Evolutionary conservation across 2,797 vertebrate genomes (phyloP), one percentile per base, ranked within the genome.

Genomic region (Pangasius djambal): DNA sequence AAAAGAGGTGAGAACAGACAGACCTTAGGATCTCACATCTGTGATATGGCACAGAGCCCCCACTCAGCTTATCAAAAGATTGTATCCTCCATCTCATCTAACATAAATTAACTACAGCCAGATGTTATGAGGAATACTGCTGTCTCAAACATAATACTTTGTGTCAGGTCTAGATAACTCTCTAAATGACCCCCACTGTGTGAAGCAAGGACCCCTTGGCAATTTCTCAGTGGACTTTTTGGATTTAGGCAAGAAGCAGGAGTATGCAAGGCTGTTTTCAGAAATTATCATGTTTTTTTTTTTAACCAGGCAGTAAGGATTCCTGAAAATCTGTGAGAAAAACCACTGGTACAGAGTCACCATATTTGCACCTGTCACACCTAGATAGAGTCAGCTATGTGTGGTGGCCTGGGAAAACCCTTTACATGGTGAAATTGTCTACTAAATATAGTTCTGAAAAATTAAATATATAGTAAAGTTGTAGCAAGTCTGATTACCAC

Each of bases 1-100:
- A 48, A 65, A 86, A 67, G 67, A 61, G 20, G 72, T 18, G 34
- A 50, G 37, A 69, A 90, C 57, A 87, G 50, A 89, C 52, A 75
- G 48, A 44, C 67, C 61, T 67, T 67, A 67, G 12, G 16, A 20
- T 8, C 77, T 72, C 57, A 84, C 57, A 65, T 69, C 25, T 37
- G 28, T 70, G 85, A 88, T 87, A 59, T 63, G 50, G 31, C n/a
- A n/a, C 50, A 78, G 59, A 87, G 20, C 44, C 69, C 16, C 61
- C 6, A 22, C 59, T 61, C 31, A 10, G 59, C 31, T 84, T 18
- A n/a, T 67, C 5, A 4, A 5, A 85, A 10, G 75, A 16, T 18
- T n/a, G 57, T 25, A 74, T 25, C 28, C 3, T 85, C 18, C n/a
- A 69, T 55, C 48, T 85, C 20, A 34, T 25, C 83, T 0, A 85